Percentiles rank a stretch among this genome's conserved stretches.
Conservation (phyloP, 2,797 vertebrate species). For the Mico argentatus region DNA sequence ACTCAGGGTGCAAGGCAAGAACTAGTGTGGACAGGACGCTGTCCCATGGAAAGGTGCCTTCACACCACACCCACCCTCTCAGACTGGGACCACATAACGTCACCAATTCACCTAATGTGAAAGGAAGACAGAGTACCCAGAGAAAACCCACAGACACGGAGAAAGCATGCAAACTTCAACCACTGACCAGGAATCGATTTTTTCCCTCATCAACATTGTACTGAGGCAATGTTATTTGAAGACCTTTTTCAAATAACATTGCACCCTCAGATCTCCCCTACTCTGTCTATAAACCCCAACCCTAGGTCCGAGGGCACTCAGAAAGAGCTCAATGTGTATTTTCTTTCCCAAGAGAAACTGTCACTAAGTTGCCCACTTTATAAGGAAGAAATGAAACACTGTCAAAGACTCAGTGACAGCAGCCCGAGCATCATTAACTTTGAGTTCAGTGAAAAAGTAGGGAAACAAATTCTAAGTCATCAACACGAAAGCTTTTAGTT, state of each 20-base stretch:
- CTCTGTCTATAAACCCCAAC: background rate
- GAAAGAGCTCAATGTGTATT: background rate
- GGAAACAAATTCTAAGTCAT: background rate
- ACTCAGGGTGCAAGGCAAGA: background rate
- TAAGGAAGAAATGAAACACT: constrained; percentile 27
- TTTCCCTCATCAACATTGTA: background rate
- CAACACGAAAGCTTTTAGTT: constrained; percentile 46
- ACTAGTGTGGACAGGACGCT: background rate
- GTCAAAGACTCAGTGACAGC: background rate
- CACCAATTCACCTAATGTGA: background rate
- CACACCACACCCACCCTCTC: background rate
- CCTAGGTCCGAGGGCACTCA: background rate
- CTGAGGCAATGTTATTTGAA: background rate
- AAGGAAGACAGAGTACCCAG: background rate
- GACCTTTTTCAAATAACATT: background rate
- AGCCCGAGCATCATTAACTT: background rate
- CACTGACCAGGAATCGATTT: background rate
- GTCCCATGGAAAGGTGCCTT: background rate
- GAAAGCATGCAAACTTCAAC: background rate
- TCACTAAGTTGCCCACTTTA: background rate
- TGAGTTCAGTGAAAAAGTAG: constrained; percentile 19
- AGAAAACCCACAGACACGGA: background rate
- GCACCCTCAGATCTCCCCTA: background rate
- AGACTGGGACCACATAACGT: background rate
- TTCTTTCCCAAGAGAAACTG: background rate